Base-by-base conservation (phyloP, 2,797 vertebrate genomes). In the Poecilia velifera region DNA sequence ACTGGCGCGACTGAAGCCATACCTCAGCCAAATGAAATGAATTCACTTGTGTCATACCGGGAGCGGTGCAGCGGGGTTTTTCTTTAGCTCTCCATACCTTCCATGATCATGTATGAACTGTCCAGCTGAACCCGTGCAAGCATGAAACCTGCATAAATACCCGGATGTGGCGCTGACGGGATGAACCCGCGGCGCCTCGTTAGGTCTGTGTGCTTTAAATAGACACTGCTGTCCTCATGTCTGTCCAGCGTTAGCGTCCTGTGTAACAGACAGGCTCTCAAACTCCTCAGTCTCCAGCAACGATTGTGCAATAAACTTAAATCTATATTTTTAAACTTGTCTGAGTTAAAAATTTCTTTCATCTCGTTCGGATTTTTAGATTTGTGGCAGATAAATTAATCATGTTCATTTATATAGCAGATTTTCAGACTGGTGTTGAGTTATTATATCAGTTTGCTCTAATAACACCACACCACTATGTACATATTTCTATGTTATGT, bases 261-360 rank as follows among this genome's bases (percentile, higher is more conserved):
- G 83, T 87, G 82, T 92, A 89, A 93, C 91, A 93, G 92, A 94
- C 94, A 93, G 94, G 92, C 94, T 95, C 94, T 93, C 93, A 82
- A 87, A 87, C 91, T 93, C 91, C 88, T 90, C 90, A 91, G 93
- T 93, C 93, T 95, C 94, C 94, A 94, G 93, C 94, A 94, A 94
- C 90, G 89, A 96, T 95, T 96, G 95, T 96, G 95, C 95, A 96
- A 96, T 96, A 96, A 96, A 96, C 93, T 91, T 91, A 96, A 94
- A 91, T 96, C 88, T 96, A 96, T 96, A 96, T 96, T 96, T 96
- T 95, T 95, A 93, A 94, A 91, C 7, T 73, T 64, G 91, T 73
- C 81, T 86, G 3, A 57, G 45, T 71, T 62, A 1, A 62, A 45
- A 41, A 14, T 84, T 71, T 92, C 55, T 87, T 90, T 89, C 53